Evolutionary conservation across 2,797 vertebrate genomes (phyloP).

Genomic region (Enoplosus armatus): DNA sequence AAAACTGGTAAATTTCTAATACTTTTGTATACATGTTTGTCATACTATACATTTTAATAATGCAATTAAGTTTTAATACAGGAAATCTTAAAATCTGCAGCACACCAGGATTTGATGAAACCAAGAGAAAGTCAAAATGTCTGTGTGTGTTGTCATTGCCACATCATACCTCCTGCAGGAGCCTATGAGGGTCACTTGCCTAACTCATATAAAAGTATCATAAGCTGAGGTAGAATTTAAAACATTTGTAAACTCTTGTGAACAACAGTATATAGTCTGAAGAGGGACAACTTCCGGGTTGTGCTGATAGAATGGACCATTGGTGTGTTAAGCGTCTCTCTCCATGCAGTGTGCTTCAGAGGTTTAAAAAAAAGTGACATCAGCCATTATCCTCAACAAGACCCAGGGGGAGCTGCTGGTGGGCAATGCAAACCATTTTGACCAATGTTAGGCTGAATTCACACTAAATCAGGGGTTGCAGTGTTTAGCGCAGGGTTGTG

Average conservation of each 20-base stretch:
- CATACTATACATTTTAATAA: not conserved
- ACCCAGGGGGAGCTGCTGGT: not conserved
- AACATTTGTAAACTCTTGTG: slow-evolving; percentile 41
- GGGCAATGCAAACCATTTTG: slow-evolving; percentile 1
- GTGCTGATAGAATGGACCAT: slow-evolving; percentile 19
- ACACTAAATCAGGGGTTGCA: too few relatives aligned
- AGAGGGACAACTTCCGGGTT: slow-evolving; percentile 2
- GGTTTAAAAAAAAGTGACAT: slow-evolving; percentile 31
- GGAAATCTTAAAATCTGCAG: not conserved
- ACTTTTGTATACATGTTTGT: not conserved
- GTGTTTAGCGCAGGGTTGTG: too few relatives aligned
- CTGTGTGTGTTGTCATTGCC: not conserved
- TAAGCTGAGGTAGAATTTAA: slow-evolving; percentile 62
- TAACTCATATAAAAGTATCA: not conserved
- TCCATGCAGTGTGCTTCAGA: slow-evolving; percentile 21
- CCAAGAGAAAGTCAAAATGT: not conserved
- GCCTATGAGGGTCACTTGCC: not conserved
- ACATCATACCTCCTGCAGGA: slow-evolving; percentile 5
- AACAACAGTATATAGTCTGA: slow-evolving; percentile 10
- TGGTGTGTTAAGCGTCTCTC: slow-evolving; percentile 4
- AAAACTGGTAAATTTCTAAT: slow-evolving; percentile 1
- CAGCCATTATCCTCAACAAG: slow-evolving; percentile 20
- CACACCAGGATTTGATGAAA: not conserved
- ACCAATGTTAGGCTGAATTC: too few relatives aligned
- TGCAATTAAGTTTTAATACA: not conserved